A percentile compares a stretch with the other conserved stretches of the same genome.
phyloP scores from a whole-genome alignment of 2,888 invertebrate species.

The Cotesia congregata region DNA sequence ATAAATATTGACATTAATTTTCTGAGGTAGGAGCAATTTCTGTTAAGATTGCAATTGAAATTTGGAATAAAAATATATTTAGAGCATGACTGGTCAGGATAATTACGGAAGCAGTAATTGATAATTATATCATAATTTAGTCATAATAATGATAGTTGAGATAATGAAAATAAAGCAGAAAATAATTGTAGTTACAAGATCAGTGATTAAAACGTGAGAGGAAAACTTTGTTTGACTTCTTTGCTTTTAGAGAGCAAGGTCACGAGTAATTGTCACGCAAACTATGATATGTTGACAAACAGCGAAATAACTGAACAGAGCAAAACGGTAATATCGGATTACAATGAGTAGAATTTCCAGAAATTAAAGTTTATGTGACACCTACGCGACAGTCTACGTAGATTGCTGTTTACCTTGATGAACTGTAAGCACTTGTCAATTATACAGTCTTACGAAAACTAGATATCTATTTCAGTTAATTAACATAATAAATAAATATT shows the following conservation, averaged over 20 bases:
- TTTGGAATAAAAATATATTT: neutral
- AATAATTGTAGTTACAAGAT: neutral
- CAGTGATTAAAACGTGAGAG: neutral
- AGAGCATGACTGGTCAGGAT: neutral
- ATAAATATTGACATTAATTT: no score
- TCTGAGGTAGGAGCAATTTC: no score
- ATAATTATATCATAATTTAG: neutral
- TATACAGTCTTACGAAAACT: neutral
- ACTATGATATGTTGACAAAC: neutral
- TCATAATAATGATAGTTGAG: neutral
- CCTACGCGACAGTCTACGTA: conserved; percentile 55
- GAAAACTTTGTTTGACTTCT: neutral
- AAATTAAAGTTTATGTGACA: conserved; percentile 48
- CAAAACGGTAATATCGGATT: conserved; percentile 6
- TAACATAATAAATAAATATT: conserved; percentile 6
- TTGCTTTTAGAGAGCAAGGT: neutral
- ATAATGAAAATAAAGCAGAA: neutral
- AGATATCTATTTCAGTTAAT: neutral
- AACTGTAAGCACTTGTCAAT: neutral
- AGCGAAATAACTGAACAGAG: neutral
- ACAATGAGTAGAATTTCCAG: neutral
- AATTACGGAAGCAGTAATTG: neutral
- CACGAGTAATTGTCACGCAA: conserved; percentile 14
- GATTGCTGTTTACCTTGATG: conserved; percentile 65
- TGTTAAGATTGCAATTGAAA: neutral